Base-by-base conservation (phyloP, 1,140 invertebrate species). In the Melitaea cinxia region DNA sequence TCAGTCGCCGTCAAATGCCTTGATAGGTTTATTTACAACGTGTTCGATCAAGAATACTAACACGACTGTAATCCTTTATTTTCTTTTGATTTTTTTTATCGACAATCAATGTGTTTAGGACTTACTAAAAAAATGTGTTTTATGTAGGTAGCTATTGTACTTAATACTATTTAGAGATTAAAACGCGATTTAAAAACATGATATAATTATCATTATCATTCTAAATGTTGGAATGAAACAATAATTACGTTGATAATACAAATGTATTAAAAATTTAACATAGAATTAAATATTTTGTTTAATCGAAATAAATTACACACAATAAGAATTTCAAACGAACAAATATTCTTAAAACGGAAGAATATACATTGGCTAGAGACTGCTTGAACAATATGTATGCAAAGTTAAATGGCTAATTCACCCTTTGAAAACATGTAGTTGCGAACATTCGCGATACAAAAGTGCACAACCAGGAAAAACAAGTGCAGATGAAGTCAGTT, bases 381-480 rank as follows among this genome's bases (percentile, higher is more conserved):
- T 66, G 28, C 30, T 19, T 9, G n/a, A 60, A 53, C 64, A 59
- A 66, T 66, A 66, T 60, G 37, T 66, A 66, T 66, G 64, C 64
- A 66, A 66, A 66, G 64, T 66, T 66, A 66, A 66, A 66, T 66
- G 56, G 64, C 64, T 66, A 66, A 66, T 66, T 66, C 57, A 60
- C 64, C 64, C 64, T 66, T 66, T 66, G 56, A 55, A 66, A 54
- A 54, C 57, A 45, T 66, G 56, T 55, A 60, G 15, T 59, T 23
- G 56, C 28, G 56, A 66, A 60, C 56, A 55, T 63, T 60, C 39
- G 28, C 50, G 56, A 55, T 35, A 63, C 56, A 59, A 65, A 65
- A 65, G 49, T 54, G 56, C 56, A 65, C 52, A 55, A 52, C 37
- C 54, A 53, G 15, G 33, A 45, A 45, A 65, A 59, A 65, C 56